These are phyloP conservation scores for Neogale vison DNA, from an alignment of 2,113 vertebrate species.

Conservation along the genomic window DNA sequence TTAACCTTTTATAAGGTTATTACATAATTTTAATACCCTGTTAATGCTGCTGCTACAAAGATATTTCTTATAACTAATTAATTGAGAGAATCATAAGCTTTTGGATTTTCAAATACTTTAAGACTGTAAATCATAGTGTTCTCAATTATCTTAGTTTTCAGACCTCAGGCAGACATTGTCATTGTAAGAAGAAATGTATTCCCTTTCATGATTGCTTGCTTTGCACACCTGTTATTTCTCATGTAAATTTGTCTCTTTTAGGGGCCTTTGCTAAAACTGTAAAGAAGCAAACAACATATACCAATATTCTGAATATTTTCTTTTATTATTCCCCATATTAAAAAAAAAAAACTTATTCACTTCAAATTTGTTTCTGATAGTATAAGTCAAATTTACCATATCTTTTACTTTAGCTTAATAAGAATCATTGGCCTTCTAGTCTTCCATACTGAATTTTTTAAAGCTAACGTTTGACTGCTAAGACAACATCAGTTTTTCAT, in stretches of 20 bases:
- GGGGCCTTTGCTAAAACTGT: background rate
- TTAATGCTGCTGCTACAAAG: background rate
- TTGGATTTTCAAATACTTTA: background rate
- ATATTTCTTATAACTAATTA: background rate
- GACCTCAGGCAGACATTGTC: background rate
- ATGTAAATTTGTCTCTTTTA: background rate
- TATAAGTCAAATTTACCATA: background rate
- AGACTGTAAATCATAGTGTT: background rate
- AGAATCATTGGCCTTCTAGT: background rate
- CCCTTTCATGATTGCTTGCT: background rate
- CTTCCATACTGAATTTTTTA: background rate
- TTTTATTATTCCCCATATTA: background rate
- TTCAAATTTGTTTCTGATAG: background rate
- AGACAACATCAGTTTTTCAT: background rate
- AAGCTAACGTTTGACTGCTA: background rate
- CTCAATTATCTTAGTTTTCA: background rate
- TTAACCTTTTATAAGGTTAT: background rate
- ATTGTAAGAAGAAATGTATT: background rate
- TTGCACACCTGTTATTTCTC: background rate
- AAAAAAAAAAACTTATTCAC: background rate
- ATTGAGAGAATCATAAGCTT: background rate
- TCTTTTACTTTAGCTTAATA: background rate
- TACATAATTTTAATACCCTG: background rate
- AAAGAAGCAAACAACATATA: background rate
- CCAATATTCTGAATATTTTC: background rate